Base-by-base conservation (phyloP, 2,888 invertebrate species). In the Agrilus cyanescens region DNA sequence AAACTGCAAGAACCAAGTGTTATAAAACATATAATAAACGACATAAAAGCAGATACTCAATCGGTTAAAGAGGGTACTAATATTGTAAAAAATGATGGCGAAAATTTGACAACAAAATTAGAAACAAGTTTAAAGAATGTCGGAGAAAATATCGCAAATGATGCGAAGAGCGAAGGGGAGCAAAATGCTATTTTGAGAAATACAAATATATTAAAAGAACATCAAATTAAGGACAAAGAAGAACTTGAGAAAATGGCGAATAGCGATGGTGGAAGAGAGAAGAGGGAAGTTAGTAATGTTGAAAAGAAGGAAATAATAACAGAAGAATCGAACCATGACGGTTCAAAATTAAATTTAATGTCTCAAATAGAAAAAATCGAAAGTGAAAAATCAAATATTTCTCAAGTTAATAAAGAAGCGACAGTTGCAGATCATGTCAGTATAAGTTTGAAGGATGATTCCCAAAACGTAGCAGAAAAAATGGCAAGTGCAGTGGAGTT, bases 301-400 rank as follows among this genome's bases (percentile, higher is more conserved):
- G 1, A 4, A 41, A 13, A 37, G 12, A 30, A 43, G n/a, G 31
- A 15, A 7, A 35, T 5, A 3, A 8, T n/a, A 16, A 35, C n/a
- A 30, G 31, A 12, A 16, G 14, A 34, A 12, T 12, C 12, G 4
- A 2, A 2, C 30, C 20, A 25, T 30, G 35, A 12, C 25, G 31
- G n/a, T 18, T 18, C 29, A 29, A 37, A 43, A 40, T 12, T 31
- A n/a, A 33, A 43, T 32, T 15, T 12, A 15, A 30, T 33, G 16
- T 20, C n/a, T 12, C 12, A 33, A 16, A 20, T 10, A 4, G 25
- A 29, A 10, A 32, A 15, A 12, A 37, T 33, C 33, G 35, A 43
- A 35, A 35, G 35, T 31, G 15, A 12, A 14, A 32, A 32, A 16
- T 10, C 15, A 16, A 25, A 8, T 4, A 25, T 25, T 25, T 18